A percentile compares a stretch with the other conserved stretches of the same genome.
Conservation (phyloP, 2,113 vertebrate genomes). For the Larimichthys polyactis region DNA sequence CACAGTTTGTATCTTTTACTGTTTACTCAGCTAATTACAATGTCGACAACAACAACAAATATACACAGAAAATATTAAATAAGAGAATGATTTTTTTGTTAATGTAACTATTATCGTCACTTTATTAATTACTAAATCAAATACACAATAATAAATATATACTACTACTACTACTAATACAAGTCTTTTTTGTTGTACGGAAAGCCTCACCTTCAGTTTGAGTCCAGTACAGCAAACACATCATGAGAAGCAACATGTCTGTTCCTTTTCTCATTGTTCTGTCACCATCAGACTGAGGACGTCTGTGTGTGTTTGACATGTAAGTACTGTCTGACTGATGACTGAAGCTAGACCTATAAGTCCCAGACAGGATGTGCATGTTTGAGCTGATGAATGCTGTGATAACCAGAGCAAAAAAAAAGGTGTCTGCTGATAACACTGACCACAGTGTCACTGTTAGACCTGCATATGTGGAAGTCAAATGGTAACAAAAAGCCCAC, state of each 20-base stretch:
- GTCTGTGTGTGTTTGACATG: not conserved
- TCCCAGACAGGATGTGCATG: constrained; percentile 25
- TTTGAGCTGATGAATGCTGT: constrained; percentile 6
- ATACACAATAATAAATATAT: not conserved
- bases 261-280: not conserved
- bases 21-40: no score
- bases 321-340: not conserved
- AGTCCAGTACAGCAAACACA: constrained; percentile 41
- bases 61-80: not conserved
- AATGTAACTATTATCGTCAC: not conserved
- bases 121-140: not conserved
- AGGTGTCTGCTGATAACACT: constrained; percentile 19
- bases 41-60: not conserved
- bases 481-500: constrained; percentile 20
- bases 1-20: not conserved
- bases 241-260: constrained; percentile 30
- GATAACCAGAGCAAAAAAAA: constrained; percentile 18
- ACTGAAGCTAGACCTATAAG: not conserved
- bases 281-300: not conserved
- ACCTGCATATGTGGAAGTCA: not conserved
- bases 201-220: constrained; percentile 36
- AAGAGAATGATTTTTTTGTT: not conserved
- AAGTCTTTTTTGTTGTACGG: not conserved
- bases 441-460: not conserved
- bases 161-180: not conserved